Percentiles rank a stretch among this genome's conserved stretches.
Evolutionary conservation across 92 coral and sea anemone species (phyloP).

Genomic region (Porites cylindrica): DNA sequence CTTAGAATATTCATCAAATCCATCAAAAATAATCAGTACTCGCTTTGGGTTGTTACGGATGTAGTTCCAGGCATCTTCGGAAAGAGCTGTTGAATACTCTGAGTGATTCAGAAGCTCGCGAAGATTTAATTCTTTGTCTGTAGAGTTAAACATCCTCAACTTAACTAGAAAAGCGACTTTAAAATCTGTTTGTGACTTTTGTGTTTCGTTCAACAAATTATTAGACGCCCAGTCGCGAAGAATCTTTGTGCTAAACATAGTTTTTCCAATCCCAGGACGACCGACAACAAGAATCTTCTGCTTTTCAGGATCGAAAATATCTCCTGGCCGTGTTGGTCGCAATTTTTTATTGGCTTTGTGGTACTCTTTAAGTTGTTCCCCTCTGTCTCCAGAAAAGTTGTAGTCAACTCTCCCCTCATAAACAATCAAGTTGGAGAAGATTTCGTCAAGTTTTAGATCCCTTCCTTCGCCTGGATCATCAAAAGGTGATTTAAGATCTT

Average conservation of each 20-base stretch:
- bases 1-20: too few species aligned
- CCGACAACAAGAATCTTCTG: too few species aligned
- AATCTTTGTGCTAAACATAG: too few species aligned
- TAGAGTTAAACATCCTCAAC: conserved; percentile 12
- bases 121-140: not conserved
- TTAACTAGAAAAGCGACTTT: not conserved
- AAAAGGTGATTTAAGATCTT: too few species aligned
- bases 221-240: too few species aligned
- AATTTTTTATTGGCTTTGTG: conserved; percentile 9
- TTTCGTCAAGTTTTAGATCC: not conserved
- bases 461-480: too few species aligned
- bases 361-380: not conserved
- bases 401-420: not conserved
- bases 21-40: too few species aligned
- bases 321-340: not conserved
- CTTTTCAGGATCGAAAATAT: too few species aligned
- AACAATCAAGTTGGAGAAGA: not conserved
- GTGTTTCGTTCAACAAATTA: not conserved
- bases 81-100: too few species aligned
- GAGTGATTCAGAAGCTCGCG: conserved; percentile 1
- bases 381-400: not conserved
- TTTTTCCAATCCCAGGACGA: too few species aligned
- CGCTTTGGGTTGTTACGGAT: too few species aligned
- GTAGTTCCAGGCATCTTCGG: too few species aligned
- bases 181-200: not conserved